phyloP scores from a whole-genome alignment of 2,797 vertebrate species.

The Neomorphus geoffroyi region DNA sequence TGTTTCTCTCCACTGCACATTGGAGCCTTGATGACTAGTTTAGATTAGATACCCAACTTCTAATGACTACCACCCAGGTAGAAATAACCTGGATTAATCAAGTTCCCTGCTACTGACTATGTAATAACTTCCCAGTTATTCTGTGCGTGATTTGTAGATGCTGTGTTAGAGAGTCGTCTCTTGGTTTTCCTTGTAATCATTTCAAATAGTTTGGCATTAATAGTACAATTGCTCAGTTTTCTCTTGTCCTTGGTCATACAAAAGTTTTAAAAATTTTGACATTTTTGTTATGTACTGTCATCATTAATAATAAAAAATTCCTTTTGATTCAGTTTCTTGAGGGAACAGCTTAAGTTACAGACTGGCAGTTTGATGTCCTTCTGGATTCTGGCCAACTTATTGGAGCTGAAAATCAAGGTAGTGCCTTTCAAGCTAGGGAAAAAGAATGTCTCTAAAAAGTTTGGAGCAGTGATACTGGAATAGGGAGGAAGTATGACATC shows the following conservation, averaged over 20 bases:
- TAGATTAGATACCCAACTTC: constrained; percentile 13
- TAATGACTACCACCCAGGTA: constrained; percentile 13
- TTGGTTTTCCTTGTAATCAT: not conserved
- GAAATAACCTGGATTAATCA: constrained; percentile 12
- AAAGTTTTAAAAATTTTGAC: not conserved
- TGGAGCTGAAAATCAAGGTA: not conserved
- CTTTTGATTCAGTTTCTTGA: not conserved
- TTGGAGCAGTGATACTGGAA: not conserved
- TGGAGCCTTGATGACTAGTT: constrained; percentile 37
- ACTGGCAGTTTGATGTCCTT: not conserved
- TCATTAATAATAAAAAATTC: not conserved
- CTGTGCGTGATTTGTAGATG: not conserved
- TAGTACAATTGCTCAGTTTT: not conserved
- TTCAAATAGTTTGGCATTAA: not conserved
- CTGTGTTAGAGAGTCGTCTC: not conserved
- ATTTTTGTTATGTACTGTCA: not conserved
- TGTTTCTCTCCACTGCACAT: not conserved
- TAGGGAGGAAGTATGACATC: not conserved
- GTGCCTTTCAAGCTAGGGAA: not conserved
- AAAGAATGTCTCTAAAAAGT: not conserved
- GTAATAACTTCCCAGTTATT: not conserved
- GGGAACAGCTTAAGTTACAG: not conserved
- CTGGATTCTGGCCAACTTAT: not conserved
- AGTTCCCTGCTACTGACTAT: not conserved
- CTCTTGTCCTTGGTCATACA: not conserved